Conservation (phyloP, 1,140 invertebrate species). For the Anadara kagoshimensis region DNA sequence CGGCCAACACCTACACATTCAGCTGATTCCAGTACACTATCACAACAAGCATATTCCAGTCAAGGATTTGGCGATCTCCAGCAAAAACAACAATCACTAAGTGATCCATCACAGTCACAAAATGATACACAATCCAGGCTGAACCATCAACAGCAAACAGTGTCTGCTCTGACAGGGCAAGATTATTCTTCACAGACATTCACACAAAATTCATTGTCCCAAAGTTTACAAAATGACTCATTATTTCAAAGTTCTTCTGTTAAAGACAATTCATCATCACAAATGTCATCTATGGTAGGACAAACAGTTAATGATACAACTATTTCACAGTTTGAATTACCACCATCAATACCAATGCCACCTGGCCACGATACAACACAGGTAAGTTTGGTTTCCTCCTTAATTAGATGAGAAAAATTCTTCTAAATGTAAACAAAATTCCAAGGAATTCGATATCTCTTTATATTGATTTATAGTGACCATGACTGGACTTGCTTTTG, state of each 20-base stretch:
- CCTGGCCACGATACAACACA: slow-evolving; percentile 49
- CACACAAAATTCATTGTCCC: slow-evolving; percentile 40
- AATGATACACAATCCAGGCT: slow-evolving; percentile 23
- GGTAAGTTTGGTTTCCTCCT: slow-evolving; percentile 14
- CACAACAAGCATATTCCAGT: slow-evolving; percentile 26
- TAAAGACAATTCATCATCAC: slow-evolving; percentile 33
- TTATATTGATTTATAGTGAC: background rate
- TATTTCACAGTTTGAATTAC: slow-evolving; percentile 63
- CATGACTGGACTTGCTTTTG: no score
- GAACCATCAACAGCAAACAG: background rate
- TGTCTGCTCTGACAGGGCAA: slow-evolving; percentile 34
- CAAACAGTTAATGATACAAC: slow-evolving; percentile 45
- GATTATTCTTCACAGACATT: slow-evolving; percentile 49
- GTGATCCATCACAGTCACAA: slow-evolving; percentile 15
- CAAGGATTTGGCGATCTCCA: slow-evolving; percentile 29
- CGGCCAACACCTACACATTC: slow-evolving; percentile 8
- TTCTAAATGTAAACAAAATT: background rate
- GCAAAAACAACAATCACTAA: slow-evolving; percentile 30
- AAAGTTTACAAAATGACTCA: slow-evolving; percentile 49
- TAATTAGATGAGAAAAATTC: background rate
- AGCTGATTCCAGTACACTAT: slow-evolving; percentile 17
- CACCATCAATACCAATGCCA: slow-evolving; percentile 65
- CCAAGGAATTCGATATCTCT: background rate
- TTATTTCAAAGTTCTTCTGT: slow-evolving; percentile 41
- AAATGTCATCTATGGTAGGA: slow-evolving; percentile 37